Base-by-base conservation (phyloP, 2,888 invertebrate genomes). In the Elaeidobius kamerunicus region DNA sequence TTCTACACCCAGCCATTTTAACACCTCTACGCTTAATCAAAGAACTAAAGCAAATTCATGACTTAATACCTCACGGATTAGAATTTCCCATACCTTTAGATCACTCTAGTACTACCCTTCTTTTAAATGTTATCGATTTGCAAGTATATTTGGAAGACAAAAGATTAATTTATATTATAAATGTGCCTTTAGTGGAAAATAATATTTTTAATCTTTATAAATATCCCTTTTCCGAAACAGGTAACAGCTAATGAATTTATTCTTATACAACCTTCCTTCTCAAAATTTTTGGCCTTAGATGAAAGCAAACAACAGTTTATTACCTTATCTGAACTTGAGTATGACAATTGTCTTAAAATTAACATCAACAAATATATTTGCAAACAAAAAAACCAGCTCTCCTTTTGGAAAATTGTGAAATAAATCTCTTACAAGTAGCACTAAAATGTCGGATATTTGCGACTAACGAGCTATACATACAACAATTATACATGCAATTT, bases 121-220 rank as follows among this genome's bases (percentile, higher is more conserved):
- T 41, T 4, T 23, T 41, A 20, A 41, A 41, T 41, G 15, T 28
- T 5, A 18, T 23, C n/a, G 12, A 43, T 2, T n/a, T 30, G 17
- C 43, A 30, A 28, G 43, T 41, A 5, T 41, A 23, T 23, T 12
- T 41, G 3, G 27, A 41, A 43, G 30, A 43, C 16, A 43, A 43
- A n/a, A 2, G 30, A n/a, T 9, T 43, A 5, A 32, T 14, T 11
- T 28, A 44, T 12, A 32, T 44, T n/a, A 44, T 44, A 32, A 44
- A 42, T 28, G 28, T 17, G 11, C 16, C 27, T 11, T n/a, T 42
- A n/a, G 28, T 42, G 2, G 42, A 27, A 30, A 15, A 5, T 11
- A 2, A 44, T 18, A 9, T 32, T 6, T 44, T 44, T 32, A 12
- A 44, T n/a, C 2, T 44, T 1, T 43, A 43, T 7, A 28, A 16